These are phyloP conservation scores for Pelecanoides urinatrix DNA, from an alignment of 2,113 vertebrate genomes.

Conservation along the genomic window DNA sequence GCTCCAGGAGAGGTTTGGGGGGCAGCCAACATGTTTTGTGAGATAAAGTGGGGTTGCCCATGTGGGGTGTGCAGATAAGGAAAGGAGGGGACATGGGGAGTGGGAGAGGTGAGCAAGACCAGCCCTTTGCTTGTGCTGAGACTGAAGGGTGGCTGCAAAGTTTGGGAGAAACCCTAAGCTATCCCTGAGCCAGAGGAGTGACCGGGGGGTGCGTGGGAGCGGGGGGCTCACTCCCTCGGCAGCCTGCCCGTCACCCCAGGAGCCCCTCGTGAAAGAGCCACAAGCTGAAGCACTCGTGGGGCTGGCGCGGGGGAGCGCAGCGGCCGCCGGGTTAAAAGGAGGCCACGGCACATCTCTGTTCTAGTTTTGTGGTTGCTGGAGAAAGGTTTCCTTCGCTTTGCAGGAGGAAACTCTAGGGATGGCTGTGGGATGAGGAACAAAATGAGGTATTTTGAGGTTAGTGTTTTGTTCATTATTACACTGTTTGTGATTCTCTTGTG, in stretches of 20 bases:
- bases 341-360: not conserved
- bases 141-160: not conserved
- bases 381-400: not conserved
- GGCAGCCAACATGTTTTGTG: not conserved
- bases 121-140: not conserved
- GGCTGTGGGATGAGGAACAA: not conserved
- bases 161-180: not conserved
- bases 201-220: not conserved
- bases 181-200: not conserved
- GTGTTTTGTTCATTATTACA: rapidly evolving
- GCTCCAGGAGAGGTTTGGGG: not conserved
- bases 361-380: not conserved
- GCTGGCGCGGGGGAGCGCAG: not conserved
- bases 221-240: not conserved
- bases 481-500: not conserved
- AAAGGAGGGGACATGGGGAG: not conserved
- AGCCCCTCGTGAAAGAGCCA: rapidly evolving
- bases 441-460: not conserved
- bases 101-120: not conserved
- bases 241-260: not conserved
- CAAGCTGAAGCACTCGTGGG: rapidly evolving
- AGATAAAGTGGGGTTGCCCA: not conserved
- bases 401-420: not conserved
- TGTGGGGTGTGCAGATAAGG: not conserved
- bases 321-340: not conserved